These are phyloP conservation scores for Falco cherrug DNA, from an alignment of 2,797 vertebrate species.

Conservation along the genomic window DNA sequence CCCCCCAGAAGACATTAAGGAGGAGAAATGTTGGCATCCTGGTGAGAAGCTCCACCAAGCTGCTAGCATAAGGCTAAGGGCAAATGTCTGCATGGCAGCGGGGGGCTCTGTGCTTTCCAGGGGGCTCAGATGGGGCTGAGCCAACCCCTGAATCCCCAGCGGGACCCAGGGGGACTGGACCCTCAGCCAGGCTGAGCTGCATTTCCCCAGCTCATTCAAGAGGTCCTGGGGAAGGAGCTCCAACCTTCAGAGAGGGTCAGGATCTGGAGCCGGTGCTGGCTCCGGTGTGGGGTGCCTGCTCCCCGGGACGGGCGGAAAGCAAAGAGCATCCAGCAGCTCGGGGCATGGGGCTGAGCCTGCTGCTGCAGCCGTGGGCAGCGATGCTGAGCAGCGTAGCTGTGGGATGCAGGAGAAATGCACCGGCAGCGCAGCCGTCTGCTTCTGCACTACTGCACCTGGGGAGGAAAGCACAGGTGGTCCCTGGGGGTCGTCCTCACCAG, in stretches of 20 bases:
- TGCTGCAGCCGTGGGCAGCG: background rate
- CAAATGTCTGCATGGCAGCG: accelerated
- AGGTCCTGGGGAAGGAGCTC: background rate
- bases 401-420: background rate
- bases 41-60: accelerated
- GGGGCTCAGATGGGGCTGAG: background rate
- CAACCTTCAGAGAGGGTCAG: accelerated
- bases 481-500: accelerated
- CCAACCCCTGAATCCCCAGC: accelerated
- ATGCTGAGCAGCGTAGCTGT: accelerated
- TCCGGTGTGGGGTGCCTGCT: accelerated
- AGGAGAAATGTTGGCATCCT: background rate
- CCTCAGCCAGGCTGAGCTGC: background rate
- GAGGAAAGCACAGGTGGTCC: accelerated
- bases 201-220: accelerated
- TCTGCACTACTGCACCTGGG: accelerated
- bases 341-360: background rate
- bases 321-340: background rate
- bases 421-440: accelerated
- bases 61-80: accelerated
- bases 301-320: accelerated
- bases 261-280: background rate
- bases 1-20: background rate
- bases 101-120: accelerated
- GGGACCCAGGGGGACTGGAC: no score